Percentiles rank a stretch among this genome's conserved stretches.
These are phyloP conservation scores for Sicus ferrugineus DNA, from an alignment of 2,888 invertebrate species.

Conservation along the genomic window DNA sequence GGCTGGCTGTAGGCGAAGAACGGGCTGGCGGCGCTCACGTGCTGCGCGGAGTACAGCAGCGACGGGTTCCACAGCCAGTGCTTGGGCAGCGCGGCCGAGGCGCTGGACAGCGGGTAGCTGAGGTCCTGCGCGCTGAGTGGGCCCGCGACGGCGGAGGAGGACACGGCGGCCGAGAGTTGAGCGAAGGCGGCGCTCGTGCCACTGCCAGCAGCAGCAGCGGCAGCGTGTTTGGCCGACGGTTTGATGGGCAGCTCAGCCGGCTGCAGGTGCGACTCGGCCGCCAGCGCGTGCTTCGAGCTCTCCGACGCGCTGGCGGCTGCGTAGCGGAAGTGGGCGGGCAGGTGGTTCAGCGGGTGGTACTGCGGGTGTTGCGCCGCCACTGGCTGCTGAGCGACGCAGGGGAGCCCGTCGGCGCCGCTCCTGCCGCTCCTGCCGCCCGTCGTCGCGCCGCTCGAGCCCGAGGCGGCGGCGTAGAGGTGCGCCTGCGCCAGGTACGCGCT, in stretches of 20 bases:
- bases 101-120: slow-evolving; percentile 47
- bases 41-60: slow-evolving; percentile 59
- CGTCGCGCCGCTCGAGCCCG: slow-evolving; percentile 41
- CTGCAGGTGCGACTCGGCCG: slow-evolving; percentile 29
- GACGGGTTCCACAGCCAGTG: slow-evolving; percentile 66
- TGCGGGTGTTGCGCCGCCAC: slow-evolving; percentile 37
- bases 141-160: slow-evolving; percentile 42
- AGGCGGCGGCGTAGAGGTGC: slow-evolving; percentile 48
- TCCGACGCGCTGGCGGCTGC: slow-evolving; percentile 17
- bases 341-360: slow-evolving; percentile 35
- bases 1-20: slow-evolving; percentile 52
- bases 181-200: slow-evolving; percentile 35
- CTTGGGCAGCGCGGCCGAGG: slow-evolving; percentile 54
- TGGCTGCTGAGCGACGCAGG: slow-evolving; percentile 18
- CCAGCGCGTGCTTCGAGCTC: neutral
- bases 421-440: slow-evolving; percentile 20
- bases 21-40: slow-evolving; percentile 54
- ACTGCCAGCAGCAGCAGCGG: slow-evolving; percentile 41
- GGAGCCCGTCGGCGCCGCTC: no score
- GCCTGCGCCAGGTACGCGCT: slow-evolving; percentile 62
- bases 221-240: slow-evolving; percentile 57
- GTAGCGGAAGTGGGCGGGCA: slow-evolving; percentile 46
- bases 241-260: slow-evolving; percentile 51
- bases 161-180: slow-evolving; percentile 41
- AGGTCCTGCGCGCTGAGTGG: slow-evolving; percentile 57